A percentile compares a stretch with the other conserved stretches of the same genome.
Evolutionary conservation across 2,797 vertebrate species (phyloP).

Genomic region (Tangara arthus): DNA sequence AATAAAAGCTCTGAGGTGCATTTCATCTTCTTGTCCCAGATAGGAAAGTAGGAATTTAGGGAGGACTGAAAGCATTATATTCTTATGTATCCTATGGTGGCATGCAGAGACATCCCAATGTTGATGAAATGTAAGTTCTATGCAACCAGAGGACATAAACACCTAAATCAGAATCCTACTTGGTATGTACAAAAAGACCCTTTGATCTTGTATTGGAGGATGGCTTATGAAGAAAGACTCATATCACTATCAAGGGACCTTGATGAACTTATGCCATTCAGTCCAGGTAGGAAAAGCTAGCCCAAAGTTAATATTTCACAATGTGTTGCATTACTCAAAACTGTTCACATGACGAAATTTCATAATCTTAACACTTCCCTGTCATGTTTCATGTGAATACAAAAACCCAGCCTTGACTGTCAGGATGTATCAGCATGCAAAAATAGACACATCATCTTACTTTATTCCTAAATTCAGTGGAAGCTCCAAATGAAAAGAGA

Average conservation of each 20-base stretch:
- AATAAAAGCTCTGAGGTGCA: neutral
- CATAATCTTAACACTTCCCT: neutral
- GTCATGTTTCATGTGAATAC: neutral
- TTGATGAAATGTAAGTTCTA: neutral
- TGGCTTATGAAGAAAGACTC: neutral
- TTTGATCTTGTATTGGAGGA: neutral
- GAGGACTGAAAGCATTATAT: neutral
- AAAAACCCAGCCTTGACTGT: neutral
- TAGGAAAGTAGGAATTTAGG: neutral
- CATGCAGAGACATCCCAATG: neutral
- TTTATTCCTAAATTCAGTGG: conserved; percentile 92
- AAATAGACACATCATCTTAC: conserved; percentile 74
- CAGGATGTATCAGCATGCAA: neutral
- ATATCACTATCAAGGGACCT: neutral
- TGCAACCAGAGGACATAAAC: neutral
- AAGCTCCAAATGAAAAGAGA: conserved; percentile 95
- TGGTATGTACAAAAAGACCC: neutral
- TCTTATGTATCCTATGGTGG: neutral
- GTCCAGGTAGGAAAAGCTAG: neutral
- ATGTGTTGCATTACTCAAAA: neutral
- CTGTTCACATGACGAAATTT: neutral
- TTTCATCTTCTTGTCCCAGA: neutral
- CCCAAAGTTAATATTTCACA: neutral
- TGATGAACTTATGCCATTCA: neutral
- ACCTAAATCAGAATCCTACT: neutral